Evolutionary conservation across 2,888 invertebrate species (phyloP).

Genomic region (Erebia aethiops): DNA sequence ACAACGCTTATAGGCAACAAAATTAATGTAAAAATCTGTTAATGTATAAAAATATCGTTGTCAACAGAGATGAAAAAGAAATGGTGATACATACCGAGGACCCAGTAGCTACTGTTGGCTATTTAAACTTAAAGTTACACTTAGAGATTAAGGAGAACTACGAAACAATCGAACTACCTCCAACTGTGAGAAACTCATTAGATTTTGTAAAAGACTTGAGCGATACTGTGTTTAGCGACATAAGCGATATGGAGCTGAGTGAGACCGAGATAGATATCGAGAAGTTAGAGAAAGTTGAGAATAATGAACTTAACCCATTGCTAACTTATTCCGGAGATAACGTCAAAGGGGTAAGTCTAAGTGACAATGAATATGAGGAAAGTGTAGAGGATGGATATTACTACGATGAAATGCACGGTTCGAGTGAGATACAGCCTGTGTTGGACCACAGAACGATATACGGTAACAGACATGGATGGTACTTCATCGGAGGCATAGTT

Average conservation of each 20-base stretch:
- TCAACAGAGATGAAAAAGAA: conserved; percentile 91
- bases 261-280: conserved; percentile 85
- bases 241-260: conserved; percentile 85
- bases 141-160: conserved; percentile 86
- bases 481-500: conserved; percentile 91
- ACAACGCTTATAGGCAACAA: not conserved
- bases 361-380: conserved; percentile 59
- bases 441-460: conserved; percentile 85
- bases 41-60: not conserved
- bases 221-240: conserved; percentile 85
- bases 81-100: conserved; percentile 95
- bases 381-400: conserved; percentile 67
- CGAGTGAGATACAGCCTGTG: conserved; percentile 83
- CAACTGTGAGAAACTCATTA: conserved; percentile 81
- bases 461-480: conserved; percentile 90
- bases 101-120: conserved; percentile 97
- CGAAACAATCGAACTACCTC: conserved; percentile 66
- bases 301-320: conserved; percentile 71
- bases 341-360: conserved; percentile 49
- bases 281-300: conserved; percentile 74
- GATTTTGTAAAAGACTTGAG: conserved; percentile 85
- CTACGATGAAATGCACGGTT: conserved; percentile 69
- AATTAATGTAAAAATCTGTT: not conserved
- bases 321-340: conserved; percentile 66
- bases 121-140: conserved; percentile 93